Conservation (phyloP, 2,797 vertebrate genomes). For the Fundulus diaphanus region DNA sequence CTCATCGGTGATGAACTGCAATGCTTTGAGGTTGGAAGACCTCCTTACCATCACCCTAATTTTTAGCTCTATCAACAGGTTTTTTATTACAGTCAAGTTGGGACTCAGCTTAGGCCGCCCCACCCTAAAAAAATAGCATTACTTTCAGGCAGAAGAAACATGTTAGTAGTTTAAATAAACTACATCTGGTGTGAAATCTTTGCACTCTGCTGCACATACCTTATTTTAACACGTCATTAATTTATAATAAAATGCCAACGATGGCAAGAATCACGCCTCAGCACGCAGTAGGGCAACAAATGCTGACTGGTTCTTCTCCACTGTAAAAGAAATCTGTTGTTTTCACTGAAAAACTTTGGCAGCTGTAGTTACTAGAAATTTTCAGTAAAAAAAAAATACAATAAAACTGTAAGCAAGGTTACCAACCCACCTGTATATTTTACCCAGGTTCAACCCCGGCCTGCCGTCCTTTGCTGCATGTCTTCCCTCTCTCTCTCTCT, state of each 20-base stretch:
- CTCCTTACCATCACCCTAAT: background rate
- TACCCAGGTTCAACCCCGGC: too few relatives aligned
- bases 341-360: too few relatives aligned
- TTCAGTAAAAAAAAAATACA: too few relatives aligned
- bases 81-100: background rate
- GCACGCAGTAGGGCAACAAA: background rate
- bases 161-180: background rate
- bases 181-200: background rate
- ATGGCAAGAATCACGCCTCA: constrained; percentile 4
- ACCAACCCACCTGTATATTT: too few relatives aligned
- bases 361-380: too few relatives aligned
- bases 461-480: too few relatives aligned
- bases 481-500: too few relatives aligned
- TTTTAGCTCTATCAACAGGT: background rate
- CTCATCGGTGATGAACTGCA: background rate
- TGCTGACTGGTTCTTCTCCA: constrained; percentile 9
- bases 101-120: background rate
- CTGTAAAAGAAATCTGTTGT: too few relatives aligned
- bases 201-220: background rate
- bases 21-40: background rate
- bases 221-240: background rate
- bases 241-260: constrained; percentile 11
- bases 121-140: background rate
- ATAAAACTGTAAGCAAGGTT: too few relatives aligned
- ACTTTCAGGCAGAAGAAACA: background rate